Percentiles rank a stretch among this genome's conserved stretches.
These are phyloP conservation scores for Hozukius guyotensis DNA, from an alignment of 2,797 vertebrate species.

Conservation along the genomic window DNA sequence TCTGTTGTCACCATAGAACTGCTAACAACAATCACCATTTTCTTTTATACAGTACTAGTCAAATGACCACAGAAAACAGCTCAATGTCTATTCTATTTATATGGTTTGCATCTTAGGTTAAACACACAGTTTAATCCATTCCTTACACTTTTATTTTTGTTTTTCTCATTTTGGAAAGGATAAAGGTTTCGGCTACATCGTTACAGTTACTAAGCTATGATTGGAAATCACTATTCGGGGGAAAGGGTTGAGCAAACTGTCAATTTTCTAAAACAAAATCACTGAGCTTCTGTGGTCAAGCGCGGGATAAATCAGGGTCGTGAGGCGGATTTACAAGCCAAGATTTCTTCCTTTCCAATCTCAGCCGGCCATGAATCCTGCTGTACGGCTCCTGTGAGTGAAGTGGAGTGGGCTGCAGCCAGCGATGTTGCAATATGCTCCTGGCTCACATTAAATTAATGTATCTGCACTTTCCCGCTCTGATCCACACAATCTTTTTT, in stretches of 20 bases:
- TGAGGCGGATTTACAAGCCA: constrained; percentile 17
- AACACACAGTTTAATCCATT: not conserved
- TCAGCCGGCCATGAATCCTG: constrained; percentile 37
- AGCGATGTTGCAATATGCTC: constrained; percentile 68
- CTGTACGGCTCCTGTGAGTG: constrained; percentile 42
- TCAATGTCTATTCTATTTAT: no score
- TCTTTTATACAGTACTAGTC: rapidly evolving
- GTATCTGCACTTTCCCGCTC: constrained; percentile 68
- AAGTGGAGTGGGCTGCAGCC: constrained; percentile 56
- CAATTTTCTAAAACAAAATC: constrained; percentile 20
- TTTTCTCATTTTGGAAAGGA: not conserved
- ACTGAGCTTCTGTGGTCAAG: constrained; percentile 2
- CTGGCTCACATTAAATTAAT: constrained; percentile 74
- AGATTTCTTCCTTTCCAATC: constrained; percentile 33
- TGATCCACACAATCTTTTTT: constrained; percentile 63
- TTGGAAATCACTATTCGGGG: not conserved
- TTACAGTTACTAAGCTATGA: not conserved
- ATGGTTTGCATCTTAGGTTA: rapidly evolving
- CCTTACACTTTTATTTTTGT: not conserved
- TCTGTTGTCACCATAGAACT: no score
- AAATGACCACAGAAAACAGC: no score
- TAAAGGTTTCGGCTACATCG: not conserved
- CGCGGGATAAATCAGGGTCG: not conserved
- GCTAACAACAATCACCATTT: no score
- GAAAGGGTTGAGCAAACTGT: not conserved